Base-by-base conservation (phyloP, 35 echinoderm and acorn worm species). In the Acanthaster planci region DNA sequence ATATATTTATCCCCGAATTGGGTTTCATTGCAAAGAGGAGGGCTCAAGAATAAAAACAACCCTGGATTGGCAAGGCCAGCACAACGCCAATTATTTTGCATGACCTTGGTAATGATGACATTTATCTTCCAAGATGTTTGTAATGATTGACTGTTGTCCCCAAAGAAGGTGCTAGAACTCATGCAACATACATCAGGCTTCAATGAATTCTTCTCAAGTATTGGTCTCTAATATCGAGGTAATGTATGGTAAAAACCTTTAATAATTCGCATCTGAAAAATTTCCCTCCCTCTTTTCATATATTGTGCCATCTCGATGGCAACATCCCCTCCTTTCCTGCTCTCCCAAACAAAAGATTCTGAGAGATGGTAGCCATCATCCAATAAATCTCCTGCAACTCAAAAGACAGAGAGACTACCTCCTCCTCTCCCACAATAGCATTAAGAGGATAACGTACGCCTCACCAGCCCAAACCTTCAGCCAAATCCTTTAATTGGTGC, bases 401-500 rank as follows among this genome's bases (percentile, higher is more conserved):
- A 26, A 72, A 10, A 7, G 9, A 72, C 34, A 72, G 27, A 72
- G 21, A 26, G 64, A 27, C 64, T 14, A 26, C 26, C 26, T 7
- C 22, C 21, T n/a, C 56, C 19, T 18, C 18, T n/a, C 3, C 56
- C 30, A 72, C 64, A 72, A 72, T 31, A 72, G 64, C 26, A 10
- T 31, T 29, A 26, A 72, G 34, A 34, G 64, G 64, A 72, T 72
- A 21, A 72, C 34, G 26, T 26, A 72, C 64, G 30, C 64, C 64
- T 72, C 23, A 27, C 21, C 29, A 29, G 64, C 14, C 64, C 26
- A 31, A 9, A 72, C 14, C 64, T 47, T 47, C 23, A 72, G 64
- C 26, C 64, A 72, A 72, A 72, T 72, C 64, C 64, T 72, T 72
- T 72, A 72, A 72, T 72, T 21, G 22, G 26, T 72, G 14, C 14